Evolutionary conservation across 2,888 invertebrate genomes (phyloP), one percentile per base, ranked within the genome.

Genomic region (Phymatocera aterrima): DNA sequence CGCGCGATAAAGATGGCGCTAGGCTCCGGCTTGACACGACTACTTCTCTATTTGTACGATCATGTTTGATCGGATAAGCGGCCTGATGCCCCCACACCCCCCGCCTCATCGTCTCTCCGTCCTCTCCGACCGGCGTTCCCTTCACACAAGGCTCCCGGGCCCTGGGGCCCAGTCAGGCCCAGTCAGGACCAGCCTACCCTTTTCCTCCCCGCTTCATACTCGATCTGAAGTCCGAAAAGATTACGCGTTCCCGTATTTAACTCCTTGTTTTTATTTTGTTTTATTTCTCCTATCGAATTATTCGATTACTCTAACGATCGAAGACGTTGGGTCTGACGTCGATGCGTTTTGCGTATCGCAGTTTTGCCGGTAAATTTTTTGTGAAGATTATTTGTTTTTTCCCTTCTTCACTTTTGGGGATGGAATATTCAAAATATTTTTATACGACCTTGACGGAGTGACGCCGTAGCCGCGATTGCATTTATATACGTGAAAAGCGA

Each of bases 41-140:
- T 64, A 79, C 83, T 83, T 83, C 83, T 83, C 83, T 83, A 83
- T 83, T 83, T 83, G 82, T 83, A 83, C 81, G 82, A 83, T 82
- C 82, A 79, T 82, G 83, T 83, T 83, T 83, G 83, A 83, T 83
- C 83, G 83, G 83, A 83, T 83, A 81, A 82, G 81, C 83, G 82
- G 81, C 80, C 81, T 79, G 80, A 75, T 75, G 82, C 80, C 79
- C 78, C 80, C 79, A 77, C 80, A 72, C 72, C 78, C 80, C 79
- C 78, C 65, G 31, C 77, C 78, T 54, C 46, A 37, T 78, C 64
- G 48, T 68, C 65, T 51, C 72, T 37, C 46, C 74, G 75, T 77
- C 43, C 68, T 78, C 48, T 74, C 78, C 77, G 57, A 77, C 54
- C 77, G 64, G 61, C 70, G 68, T 80, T 48, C 72, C 80, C 64